These are phyloP conservation scores for Microplitis demolitor DNA, from an alignment of 1,140 invertebrate genomes.

Conservation along the genomic window DNA sequence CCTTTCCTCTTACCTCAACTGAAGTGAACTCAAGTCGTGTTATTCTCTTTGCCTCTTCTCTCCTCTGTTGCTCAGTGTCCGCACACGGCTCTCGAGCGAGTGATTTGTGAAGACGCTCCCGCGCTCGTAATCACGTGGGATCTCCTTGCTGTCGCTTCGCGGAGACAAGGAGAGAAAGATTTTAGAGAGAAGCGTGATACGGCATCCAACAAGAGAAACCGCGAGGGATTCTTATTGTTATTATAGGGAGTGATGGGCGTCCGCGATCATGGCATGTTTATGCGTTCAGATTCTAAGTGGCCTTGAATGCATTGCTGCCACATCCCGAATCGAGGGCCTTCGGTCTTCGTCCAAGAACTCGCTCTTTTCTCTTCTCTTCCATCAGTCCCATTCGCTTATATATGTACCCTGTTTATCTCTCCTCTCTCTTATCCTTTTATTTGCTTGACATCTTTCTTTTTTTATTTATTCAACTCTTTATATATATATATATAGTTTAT, in stretches of 20 bases:
- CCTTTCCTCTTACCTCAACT: background rate
- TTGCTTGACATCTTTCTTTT: background rate
- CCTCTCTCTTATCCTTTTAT: background rate
- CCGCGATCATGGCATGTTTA: slow-evolving; percentile 55
- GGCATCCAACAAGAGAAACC: slow-evolving; percentile 20
- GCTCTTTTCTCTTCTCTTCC: slow-evolving; percentile 11
- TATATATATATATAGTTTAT: background rate
- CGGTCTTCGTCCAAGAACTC: slow-evolving; percentile 30
- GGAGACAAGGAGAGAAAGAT: slow-evolving; percentile 9
- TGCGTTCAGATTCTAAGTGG: slow-evolving; percentile 55
- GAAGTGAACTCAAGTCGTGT: too few relatives aligned
- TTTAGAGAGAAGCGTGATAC: slow-evolving; percentile 5
- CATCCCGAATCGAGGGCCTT: slow-evolving; percentile 40
- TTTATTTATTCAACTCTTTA: background rate
- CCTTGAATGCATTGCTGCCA: slow-evolving; percentile 47
- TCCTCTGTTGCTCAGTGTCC: slow-evolving; percentile 7
- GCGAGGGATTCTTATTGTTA: slow-evolving; percentile 53
- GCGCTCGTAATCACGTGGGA: slow-evolving; percentile 60
- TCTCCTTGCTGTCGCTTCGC: slow-evolving; percentile 42
- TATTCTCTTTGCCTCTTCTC: background rate
- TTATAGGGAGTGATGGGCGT: slow-evolving; percentile 55
- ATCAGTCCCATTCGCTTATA: background rate
- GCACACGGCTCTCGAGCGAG: slow-evolving; percentile 41
- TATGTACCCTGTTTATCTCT: background rate
- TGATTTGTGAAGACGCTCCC: slow-evolving; percentile 62